Conservation (phyloP, 2,113 vertebrate species). For the Nycticryphes semicollaris region DNA sequence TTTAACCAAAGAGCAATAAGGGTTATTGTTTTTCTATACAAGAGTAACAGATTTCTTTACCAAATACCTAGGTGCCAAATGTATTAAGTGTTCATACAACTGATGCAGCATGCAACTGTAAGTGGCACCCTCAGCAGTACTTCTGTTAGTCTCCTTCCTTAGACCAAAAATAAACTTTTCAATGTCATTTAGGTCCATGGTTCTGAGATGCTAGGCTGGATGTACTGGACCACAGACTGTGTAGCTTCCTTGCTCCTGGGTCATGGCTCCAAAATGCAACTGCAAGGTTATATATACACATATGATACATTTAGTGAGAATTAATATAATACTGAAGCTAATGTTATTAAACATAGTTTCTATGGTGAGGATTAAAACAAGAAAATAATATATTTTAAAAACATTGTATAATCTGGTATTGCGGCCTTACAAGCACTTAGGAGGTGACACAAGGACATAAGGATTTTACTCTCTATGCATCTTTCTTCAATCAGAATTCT, state of each 20-base stretch:
- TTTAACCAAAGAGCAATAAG: not conserved
- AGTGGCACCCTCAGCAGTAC: not conserved
- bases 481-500: not conserved
- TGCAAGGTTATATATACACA: fast-evolving
- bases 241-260: not conserved
- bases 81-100: not conserved
- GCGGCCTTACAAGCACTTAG: not conserved
- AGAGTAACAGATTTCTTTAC: not conserved
- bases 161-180: not conserved
- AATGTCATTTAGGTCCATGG: not conserved
- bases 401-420: fast-evolving
- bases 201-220: not conserved
- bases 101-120: not conserved
- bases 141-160: not conserved
- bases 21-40: not conserved
- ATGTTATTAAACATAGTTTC: not conserved
- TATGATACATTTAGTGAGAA: not conserved
- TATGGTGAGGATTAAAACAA: not conserved
- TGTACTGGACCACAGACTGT: too few species aligned
- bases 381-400: not conserved
- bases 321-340: not conserved
- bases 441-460: not conserved
- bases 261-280: not conserved
- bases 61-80: not conserved
- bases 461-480: not conserved